Evolutionary conservation across 2,113 vertebrate genomes (phyloP).

Genomic region (Oncorhynchus kisutch): DNA sequence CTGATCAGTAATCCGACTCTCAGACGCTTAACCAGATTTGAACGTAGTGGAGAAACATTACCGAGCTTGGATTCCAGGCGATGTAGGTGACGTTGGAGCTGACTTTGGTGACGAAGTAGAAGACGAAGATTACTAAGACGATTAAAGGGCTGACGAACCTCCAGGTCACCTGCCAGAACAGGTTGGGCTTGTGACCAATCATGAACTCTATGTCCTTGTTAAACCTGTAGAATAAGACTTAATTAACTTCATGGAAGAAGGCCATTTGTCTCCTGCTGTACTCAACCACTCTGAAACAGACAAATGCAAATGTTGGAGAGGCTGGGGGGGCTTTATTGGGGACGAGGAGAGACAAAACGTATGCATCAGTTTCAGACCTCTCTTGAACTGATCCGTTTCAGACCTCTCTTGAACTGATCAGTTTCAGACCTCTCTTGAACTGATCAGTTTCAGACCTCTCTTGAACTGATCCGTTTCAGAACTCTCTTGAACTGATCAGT

Average conservation of each 20-base stretch:
- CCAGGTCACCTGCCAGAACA: conserved; percentile 91
- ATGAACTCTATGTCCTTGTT: conserved; percentile 88
- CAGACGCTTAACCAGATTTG: neutral
- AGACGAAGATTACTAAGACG: conserved; percentile 85
- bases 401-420: no score
- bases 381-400: no score
- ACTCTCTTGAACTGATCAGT: no score
- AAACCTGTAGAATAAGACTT: conserved; percentile 73
- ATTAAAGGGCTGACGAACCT: conserved; percentile 85
- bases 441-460: no score
- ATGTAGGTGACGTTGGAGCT: conserved; percentile 75
- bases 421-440: no score
- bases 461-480: no score
- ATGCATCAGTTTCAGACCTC: no score
- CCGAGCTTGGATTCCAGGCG: conserved; percentile 80
- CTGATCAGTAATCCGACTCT: no score
- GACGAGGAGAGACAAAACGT: no score
- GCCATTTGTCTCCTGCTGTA: neutral
- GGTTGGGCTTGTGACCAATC: conserved; percentile 89
- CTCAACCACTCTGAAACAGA: neutral
- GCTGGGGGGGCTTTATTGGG: no score
- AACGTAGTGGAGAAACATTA: conserved; percentile 48
- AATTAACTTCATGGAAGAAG: neutral
- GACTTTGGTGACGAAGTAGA: conserved; percentile 82
- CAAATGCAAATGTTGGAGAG: no score